A percentile compares a stretch with the other conserved stretches of the same genome.
Conservation (phyloP, 2,888 invertebrate species). For the Lepetodrilus schrolli region DNA sequence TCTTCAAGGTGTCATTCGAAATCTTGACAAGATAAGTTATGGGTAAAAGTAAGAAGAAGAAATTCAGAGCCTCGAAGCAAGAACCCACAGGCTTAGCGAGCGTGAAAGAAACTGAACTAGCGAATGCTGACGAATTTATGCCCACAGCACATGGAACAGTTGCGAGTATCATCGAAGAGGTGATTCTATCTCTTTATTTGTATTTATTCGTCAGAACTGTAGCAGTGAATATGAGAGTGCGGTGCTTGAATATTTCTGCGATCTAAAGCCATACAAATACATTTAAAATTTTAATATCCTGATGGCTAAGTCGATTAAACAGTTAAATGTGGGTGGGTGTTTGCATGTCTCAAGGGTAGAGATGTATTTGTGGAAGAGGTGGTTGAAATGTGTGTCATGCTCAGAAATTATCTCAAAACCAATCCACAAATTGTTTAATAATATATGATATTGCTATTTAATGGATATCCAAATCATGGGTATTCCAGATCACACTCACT, state of each 20-base stretch:
- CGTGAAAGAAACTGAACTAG: constrained; percentile 52
- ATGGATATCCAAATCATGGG: too few species aligned
- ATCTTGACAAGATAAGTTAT: constrained; percentile 37
- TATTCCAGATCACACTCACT: too few species aligned
- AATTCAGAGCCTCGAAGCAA: constrained; percentile 51
- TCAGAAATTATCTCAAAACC: too few species aligned
- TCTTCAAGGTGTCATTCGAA: background rate
- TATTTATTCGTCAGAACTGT: background rate
- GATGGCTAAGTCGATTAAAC: background rate
- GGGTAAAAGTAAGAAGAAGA: constrained; percentile 65
- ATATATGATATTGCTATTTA: too few species aligned
- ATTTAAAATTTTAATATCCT: background rate
- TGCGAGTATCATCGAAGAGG: constrained; percentile 30
- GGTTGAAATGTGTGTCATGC: too few species aligned
- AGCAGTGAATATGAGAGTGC: background rate
- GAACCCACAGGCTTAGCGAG: constrained; percentile 60
- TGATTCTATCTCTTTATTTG: background rate
- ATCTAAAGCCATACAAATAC: background rate
- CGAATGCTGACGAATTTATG: constrained; percentile 34
- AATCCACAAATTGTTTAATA: too few species aligned
- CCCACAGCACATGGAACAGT: constrained; percentile 7
- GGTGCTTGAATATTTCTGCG: background rate
- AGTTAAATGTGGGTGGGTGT: too few species aligned
- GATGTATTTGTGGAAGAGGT: too few species aligned
- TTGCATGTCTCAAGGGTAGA: too few species aligned